Percentiles rank a stretch among this genome's conserved stretches.
phyloP scores from a whole-genome alignment of 1,140 invertebrate species.

The Heliconius eleuchia region DNA sequence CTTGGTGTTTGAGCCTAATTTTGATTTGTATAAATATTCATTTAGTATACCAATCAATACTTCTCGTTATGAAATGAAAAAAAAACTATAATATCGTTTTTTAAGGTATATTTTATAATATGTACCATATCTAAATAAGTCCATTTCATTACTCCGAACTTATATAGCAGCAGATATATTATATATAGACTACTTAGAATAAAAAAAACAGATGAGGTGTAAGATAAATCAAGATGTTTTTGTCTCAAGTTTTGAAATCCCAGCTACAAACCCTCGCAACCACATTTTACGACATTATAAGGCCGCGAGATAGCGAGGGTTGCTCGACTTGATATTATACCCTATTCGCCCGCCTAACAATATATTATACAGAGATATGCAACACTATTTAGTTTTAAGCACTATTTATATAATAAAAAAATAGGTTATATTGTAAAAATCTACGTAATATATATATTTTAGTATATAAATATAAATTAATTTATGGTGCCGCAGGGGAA shows the following conservation, averaged over 20 bases:
- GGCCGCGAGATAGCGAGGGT: constrained; percentile 15
- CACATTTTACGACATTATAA: constrained; percentile 24
- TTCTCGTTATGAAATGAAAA: no score
- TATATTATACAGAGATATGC: not conserved
- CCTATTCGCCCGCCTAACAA: not conserved
- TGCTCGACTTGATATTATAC: constrained; percentile 5
- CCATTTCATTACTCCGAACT: no score
- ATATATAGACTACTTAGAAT: not conserved
- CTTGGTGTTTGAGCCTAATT: not conserved
- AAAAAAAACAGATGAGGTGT: not conserved
- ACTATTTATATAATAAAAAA: not conserved
- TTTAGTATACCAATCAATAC: no score
- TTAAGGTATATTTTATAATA: no score
- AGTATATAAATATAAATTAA: no score
- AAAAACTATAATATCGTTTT: no score
- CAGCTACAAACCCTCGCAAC: not conserved
- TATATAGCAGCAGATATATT: not conserved
- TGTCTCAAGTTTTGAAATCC: constrained; percentile 1
- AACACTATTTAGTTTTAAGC: not conserved
- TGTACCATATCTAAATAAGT: no score
- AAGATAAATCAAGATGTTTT: constrained; percentile 6
- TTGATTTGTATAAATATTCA: not conserved
- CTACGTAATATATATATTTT: no score
- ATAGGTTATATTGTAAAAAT: no score
- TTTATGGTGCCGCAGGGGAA: no score